Percentiles rank a stretch among this genome's conserved stretches.
Conservation (phyloP, 2,797 vertebrate species). For the Phrynocephalus guinanensis region DNA sequence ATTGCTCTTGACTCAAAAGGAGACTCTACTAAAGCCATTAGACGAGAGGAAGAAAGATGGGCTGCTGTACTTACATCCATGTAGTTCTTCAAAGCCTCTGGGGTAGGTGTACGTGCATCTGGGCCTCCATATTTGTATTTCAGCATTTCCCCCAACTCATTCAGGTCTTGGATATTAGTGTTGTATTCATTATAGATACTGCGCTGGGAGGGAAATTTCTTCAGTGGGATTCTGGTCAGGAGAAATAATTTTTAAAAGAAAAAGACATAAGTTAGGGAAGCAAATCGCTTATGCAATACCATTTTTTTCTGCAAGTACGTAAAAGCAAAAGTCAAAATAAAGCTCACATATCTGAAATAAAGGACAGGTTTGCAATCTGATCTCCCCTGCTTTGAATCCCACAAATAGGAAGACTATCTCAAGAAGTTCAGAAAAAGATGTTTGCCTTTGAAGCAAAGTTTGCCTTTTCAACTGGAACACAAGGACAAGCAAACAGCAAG, state of each 20-base stretch:
- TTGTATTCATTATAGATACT: constrained; percentile 83
- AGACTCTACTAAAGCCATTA: fast-evolving
- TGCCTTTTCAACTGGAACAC: not conserved
- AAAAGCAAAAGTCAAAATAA: not conserved
- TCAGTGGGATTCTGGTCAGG: constrained; percentile 87
- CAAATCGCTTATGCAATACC: not conserved
- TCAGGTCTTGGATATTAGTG: constrained; percentile 77
- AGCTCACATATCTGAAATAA: not conserved
- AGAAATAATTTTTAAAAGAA: not conserved
- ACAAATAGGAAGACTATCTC: not conserved
- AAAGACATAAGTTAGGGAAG: not conserved
- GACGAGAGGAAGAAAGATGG: fast-evolving
- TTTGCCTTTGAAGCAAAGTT: not conserved
- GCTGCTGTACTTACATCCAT: constrained; percentile 87
- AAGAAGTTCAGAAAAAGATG: not conserved
- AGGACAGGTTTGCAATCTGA: not conserved
- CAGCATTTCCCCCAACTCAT: constrained; percentile 71
- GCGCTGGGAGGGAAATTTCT: constrained; percentile 90
- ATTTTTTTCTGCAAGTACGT: not conserved
- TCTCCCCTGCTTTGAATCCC: too few species aligned
- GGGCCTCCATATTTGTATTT: constrained; percentile 86
- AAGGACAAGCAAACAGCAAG: not conserved
- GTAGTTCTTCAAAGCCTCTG: constrained; percentile 93
- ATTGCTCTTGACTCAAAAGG: not conserved
- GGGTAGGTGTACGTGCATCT: constrained; percentile 78